Conservation (phyloP, 2,888 invertebrate genomes). For the Lampropteryx suffumata region DNA sequence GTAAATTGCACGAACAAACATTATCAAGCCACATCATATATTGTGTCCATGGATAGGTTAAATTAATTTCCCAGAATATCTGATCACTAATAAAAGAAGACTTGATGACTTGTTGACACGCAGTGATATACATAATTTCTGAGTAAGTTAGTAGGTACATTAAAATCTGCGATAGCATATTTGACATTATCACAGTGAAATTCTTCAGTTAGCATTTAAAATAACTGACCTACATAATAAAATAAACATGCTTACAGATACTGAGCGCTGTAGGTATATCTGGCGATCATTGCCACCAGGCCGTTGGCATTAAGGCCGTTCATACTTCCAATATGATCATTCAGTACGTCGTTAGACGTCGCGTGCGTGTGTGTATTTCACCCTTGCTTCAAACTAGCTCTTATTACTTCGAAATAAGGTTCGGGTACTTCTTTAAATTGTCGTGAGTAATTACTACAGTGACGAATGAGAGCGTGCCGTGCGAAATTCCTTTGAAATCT, state of each 20-base stretch:
- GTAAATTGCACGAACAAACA: too few relatives aligned
- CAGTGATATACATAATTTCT: too few relatives aligned
- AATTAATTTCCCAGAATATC: too few relatives aligned
- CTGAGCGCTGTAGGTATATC: constrained; percentile 30
- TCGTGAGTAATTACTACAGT: constrained; percentile 65
- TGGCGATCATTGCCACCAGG: constrained; percentile 61
- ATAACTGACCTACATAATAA: constrained; percentile 44
- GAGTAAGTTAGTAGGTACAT: too few relatives aligned
- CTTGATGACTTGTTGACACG: too few relatives aligned
- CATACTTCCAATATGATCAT: constrained; percentile 54
- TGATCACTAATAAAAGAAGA: too few relatives aligned
- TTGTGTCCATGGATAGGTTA: too few relatives aligned
- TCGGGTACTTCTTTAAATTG: constrained; percentile 33
- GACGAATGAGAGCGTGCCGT: constrained; percentile 69
- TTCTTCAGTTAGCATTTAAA: constrained; percentile 25
- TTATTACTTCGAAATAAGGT: constrained; percentile 36
- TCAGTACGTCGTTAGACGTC: constrained; percentile 58
- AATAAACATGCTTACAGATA: constrained; percentile 38
- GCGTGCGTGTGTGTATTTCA: constrained; percentile 66
- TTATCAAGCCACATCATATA: too few relatives aligned
- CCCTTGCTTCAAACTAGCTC: constrained; percentile 49
- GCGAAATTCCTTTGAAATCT: constrained; percentile 73
- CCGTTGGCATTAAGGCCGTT: constrained; percentile 57
- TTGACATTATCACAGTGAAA: background rate
- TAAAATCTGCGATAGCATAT: too few relatives aligned